Evolutionary conservation across 1,140 invertebrate genomes (phyloP).

Genomic region (Medauroidea extradentata): DNA sequence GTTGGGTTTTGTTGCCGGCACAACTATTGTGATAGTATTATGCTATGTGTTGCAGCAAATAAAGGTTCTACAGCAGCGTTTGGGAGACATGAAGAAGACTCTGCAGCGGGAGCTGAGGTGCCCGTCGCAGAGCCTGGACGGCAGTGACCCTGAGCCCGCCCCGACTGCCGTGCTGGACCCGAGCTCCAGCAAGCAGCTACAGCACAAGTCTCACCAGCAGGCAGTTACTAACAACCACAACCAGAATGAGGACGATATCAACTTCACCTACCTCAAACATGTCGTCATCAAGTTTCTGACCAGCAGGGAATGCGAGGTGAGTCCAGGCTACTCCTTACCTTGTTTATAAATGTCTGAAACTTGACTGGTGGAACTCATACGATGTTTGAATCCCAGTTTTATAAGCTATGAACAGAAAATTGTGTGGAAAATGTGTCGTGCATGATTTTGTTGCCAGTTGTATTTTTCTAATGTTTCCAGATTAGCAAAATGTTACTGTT

Average conservation of each 20-base stretch:
- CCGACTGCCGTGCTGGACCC: constrained; percentile 42
- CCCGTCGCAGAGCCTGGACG: constrained; percentile 1
- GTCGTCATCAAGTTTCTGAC: constrained; percentile 90
- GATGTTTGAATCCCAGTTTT: too few species aligned
- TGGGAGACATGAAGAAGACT: constrained; percentile 87
- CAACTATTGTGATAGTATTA: too few species aligned
- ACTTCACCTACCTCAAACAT: constrained; percentile 86
- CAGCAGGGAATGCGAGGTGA: constrained; percentile 73
- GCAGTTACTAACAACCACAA: constrained; percentile 5
- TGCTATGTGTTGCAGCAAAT: too few species aligned
- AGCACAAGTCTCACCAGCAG: constrained; percentile 5
- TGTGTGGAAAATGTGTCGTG: too few species aligned
- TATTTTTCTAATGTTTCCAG: too few species aligned
- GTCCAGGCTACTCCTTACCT: not conserved
- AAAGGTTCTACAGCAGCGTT: constrained; percentile 78
- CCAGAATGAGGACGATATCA: constrained; percentile 55
- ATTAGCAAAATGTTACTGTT: too few species aligned
- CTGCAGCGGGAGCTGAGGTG: constrained; percentile 75
- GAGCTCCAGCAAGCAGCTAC: constrained; percentile 51
- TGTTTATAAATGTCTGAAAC: too few species aligned
- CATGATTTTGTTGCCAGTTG: too few species aligned
- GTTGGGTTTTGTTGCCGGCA: too few species aligned
- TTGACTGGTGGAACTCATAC: too few species aligned
- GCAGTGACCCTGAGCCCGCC: not conserved
- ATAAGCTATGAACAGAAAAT: too few species aligned